These are phyloP conservation scores for Pteruthius melanotis DNA, from an alignment of 2,113 vertebrate genomes.

Conservation along the genomic window DNA sequence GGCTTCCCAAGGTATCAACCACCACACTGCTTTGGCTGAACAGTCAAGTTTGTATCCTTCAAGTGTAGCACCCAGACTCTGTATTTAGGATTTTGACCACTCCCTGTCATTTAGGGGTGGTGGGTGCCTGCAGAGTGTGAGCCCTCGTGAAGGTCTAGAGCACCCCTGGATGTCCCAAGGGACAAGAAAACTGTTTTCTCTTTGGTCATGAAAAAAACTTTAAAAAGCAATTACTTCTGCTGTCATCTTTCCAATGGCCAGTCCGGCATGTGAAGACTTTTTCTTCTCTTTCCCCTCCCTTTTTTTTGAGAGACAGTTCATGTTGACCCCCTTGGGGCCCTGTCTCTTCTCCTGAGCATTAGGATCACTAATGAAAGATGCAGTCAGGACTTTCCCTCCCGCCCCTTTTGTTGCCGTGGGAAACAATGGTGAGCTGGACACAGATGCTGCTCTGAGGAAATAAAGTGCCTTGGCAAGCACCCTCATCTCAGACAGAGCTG, in stretches of 20 bases:
- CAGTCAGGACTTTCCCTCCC: not conserved
- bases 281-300: not conserved
- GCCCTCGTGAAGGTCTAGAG: accelerated
- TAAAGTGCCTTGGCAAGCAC: not conserved
- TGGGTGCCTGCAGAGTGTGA: not conserved
- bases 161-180: not conserved
- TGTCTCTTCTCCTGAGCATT: not conserved
- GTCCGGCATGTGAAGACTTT: not conserved
- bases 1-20: not conserved
- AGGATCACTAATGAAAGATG: not conserved
- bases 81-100: not conserved
- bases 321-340: not conserved
- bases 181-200: not conserved
- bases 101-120: not conserved
- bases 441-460: not conserved
- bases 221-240: not conserved
- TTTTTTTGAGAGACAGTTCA: not conserved
- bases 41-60: not conserved
- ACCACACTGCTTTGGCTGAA: not conserved
- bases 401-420: not conserved
- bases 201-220: not conserved
- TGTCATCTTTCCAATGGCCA: not conserved
- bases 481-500: not conserved
- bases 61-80: not conserved
- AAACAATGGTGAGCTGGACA: not conserved